Conservation (phyloP, 1,140 invertebrate genomes). For the Drosophila burlai region DNA sequence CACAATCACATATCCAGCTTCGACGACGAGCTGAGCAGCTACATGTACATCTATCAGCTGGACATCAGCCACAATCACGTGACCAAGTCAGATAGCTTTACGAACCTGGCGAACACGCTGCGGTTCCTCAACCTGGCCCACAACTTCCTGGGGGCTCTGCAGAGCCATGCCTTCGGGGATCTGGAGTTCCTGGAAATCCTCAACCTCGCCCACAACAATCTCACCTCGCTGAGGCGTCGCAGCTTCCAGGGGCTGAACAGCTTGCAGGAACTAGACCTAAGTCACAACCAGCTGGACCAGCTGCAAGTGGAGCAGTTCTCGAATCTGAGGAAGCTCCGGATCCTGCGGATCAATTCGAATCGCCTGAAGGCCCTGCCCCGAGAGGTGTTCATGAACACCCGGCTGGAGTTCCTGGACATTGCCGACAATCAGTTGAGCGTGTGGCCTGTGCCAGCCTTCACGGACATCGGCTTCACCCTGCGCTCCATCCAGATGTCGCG, state of each 20-base stretch:
- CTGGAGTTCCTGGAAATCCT: conserved; percentile 90
- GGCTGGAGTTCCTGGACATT: conserved; percentile 92
- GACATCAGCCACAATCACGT: conserved; percentile 90
- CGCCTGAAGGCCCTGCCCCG: conserved; percentile 90
- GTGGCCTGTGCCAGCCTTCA: conserved; percentile 90
- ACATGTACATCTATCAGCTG: conserved; percentile 88
- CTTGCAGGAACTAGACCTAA: conserved; percentile 92
- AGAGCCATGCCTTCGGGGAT: conserved; percentile 90
- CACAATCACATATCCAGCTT: conserved; percentile 89
- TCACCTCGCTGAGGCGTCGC: conserved; percentile 90
- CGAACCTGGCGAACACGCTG: conserved; percentile 87
- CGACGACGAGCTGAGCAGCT: conserved; percentile 86
- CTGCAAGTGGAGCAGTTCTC: conserved; percentile 93
- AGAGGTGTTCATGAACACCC: conserved; percentile 92
- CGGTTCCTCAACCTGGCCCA: conserved; percentile 90
- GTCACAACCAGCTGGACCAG: conserved; percentile 91
- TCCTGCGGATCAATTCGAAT: conserved; percentile 92
- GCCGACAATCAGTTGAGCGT: conserved; percentile 92
- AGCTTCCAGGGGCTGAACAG: conserved; percentile 90
- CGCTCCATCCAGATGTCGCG: conserved; percentile 91
- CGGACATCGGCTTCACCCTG: conserved; percentile 91
- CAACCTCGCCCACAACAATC: conserved; percentile 90
- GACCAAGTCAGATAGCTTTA: conserved; percentile 88
- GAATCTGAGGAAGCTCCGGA: conserved; percentile 90
- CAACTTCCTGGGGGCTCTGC: conserved; percentile 90